Base-by-base conservation (phyloP, 2,113 vertebrate genomes). In the Actenoides hombroni region DNA sequence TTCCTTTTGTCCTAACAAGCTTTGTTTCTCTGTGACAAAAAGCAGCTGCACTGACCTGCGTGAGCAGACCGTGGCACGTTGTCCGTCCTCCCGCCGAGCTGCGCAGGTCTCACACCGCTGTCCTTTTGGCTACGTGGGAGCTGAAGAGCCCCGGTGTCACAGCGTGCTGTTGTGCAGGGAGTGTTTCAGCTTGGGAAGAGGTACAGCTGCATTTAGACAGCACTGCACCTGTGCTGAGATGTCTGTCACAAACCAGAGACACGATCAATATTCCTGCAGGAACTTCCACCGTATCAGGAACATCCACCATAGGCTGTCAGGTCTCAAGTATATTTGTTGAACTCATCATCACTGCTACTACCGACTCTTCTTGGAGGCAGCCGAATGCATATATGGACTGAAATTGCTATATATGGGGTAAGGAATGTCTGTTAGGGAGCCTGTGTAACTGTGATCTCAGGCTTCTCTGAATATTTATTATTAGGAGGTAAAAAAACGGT, bases 81-180 rank as follows among this genome's bases (percentile, higher is more conserved):
- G 51, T 57, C 40, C 53, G 33, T 33, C 8, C 16, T 16, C 6
- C 21, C 4, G 1, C 18, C 54, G 57, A 28, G 53, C 28, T 56
- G 42, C 1, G 4, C n/a, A 59, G 53, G 24, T 53, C 26, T 86
- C 1, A 0, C 35, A 35, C 9, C 3, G 1, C 11, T 0, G 0
- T 61, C 20, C 24, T 48, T 48, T 78, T 0, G 6, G 25, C n/a
- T 37, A 3, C 0, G 5, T 35, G 13, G 46, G 60, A 83, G 54
- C 19, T 25, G 11, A 82, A 44, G 9, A 63, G 33, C 5, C 9
- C 5, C 4, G 1, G 9, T 15, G 13, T 69, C 33, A 26, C 1
- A 3, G n/a, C 9, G 19, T 33, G 35, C 37, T n/a, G 4, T 17
- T 39, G 21, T 18, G 29, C 14, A 48, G 53, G 25, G 0, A 28